Evolutionary conservation across 1,140 invertebrate genomes (phyloP), one percentile per base, ranked within the genome.

Genomic region (Bradysia coprophila): DNA sequence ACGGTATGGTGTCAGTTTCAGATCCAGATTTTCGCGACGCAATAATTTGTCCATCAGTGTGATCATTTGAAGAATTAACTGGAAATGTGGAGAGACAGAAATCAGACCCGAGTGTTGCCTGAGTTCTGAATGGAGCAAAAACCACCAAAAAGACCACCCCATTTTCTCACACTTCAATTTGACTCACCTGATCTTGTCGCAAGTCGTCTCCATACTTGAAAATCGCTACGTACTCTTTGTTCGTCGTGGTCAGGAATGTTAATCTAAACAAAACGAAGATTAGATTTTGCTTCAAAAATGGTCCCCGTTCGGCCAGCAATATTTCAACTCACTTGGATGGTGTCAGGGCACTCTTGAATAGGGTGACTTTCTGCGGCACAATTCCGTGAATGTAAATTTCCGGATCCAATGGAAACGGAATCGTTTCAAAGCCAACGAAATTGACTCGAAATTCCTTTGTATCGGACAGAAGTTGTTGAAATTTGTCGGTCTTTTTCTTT

Each of bases 181-280:
- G n/a, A n/a, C n/a, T n/a, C n/a, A n/a, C n/a, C n/a, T 99, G 95
- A 67, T 99, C 96, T 64, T 99, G 96, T 20, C 94, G 63, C n/a
- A 99, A 62, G 65, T 99, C 95, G 65, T 99, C 96, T 1, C 96
- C 96, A 54, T 94, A 77, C 67, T 99, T 99, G 62, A 98, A 98
- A 48, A 99, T 98, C 0, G 91, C 86, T 13, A 90, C 81, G 64
- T 97, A 99, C 57, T 94, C 86, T 23, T 80, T 78, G 39, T 78
- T 72, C 1, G 69, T 73, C 0, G 88, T 93, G 0, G 58, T 60
- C 15, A 81, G 65, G 60, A 99, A 98, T 3, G 89, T 88, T 18
- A 98, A 46, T 40, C 57, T 60, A 28, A 0, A 11, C 42, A 8
- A 20, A 18, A 39, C 21, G 13, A 23, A 11, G 15, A 3, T 11